These are phyloP conservation scores for Psittacus erithacus DNA, from an alignment of 2,113 vertebrate species.

Conservation along the genomic window DNA sequence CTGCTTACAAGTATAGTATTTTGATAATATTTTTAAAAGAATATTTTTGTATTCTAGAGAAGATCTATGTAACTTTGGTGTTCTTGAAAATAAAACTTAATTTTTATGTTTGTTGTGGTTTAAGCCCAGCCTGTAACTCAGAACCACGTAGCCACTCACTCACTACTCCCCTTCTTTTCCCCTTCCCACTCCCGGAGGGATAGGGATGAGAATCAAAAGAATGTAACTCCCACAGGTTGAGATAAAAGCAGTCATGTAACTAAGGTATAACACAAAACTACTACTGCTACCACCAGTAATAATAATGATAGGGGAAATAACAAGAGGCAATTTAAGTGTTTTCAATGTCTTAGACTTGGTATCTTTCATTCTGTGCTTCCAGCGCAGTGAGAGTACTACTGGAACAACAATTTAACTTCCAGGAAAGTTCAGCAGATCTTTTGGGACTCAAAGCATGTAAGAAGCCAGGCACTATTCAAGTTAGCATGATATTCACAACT, in stretches of 20 bases:
- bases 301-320: not conserved
- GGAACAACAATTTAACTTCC: not conserved
- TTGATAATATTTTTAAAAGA: not conserved
- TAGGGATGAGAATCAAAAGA: not conserved
- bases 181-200: not conserved
- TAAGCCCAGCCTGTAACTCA: not conserved
- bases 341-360: not conserved
- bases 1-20: not conserved
- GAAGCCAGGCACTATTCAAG: not conserved
- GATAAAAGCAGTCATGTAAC: not conserved
- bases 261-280: not conserved
- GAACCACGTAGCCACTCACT: not conserved
- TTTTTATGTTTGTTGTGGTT: not conserved
- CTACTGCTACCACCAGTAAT: not conserved
- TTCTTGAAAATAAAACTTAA: not conserved
- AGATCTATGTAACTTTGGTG: not conserved
- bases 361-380: not conserved
- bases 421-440: slow-evolving; percentile 2
- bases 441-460: not conserved
- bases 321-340: not conserved
- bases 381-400: not conserved
- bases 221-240: not conserved
- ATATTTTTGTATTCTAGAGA: not conserved
- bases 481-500: not conserved
- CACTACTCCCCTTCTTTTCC: no score